A percentile compares a stretch with the other conserved stretches of the same genome.
Evolutionary conservation across 2,797 vertebrate species (phyloP).

Genomic region (Liasis olivaceus): DNA sequence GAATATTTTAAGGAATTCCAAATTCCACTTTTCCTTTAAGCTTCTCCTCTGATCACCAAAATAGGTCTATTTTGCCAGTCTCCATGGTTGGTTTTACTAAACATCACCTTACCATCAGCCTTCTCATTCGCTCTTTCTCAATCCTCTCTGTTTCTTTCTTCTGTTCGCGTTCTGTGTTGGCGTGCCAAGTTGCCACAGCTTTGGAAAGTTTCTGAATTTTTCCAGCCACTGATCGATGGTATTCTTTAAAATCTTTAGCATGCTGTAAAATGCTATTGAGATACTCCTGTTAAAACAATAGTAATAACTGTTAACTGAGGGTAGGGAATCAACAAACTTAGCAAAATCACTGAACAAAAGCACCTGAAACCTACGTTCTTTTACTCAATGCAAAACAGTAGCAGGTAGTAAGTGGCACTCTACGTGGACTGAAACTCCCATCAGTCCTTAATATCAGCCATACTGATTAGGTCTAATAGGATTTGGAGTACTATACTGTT

Average conservation of each 20-base stretch:
- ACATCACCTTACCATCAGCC: conserved; percentile 87
- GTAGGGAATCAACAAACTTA: neutral
- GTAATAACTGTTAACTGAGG: neutral
- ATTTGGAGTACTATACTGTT: neutral
- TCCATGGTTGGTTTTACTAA: neutral
- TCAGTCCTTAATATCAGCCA: neutral
- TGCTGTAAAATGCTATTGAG: conserved; percentile 98
- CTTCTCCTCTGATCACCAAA: neutral
- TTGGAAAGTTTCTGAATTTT: conserved; percentile 96
- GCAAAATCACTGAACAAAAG: neutral
- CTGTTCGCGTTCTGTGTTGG: conserved; percentile 96
- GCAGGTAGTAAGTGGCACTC: neutral
- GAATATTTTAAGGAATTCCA: neutral
- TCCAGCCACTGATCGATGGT: conserved; percentile 92
- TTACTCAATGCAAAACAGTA: neutral
- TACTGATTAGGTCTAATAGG: neutral
- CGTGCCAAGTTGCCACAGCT: conserved; percentile 94
- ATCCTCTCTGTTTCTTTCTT: conserved; percentile 97
- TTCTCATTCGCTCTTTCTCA: conserved; percentile 97
- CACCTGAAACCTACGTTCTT: neutral
- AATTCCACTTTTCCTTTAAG: neutral
- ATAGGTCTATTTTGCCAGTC: neutral
- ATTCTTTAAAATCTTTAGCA: conserved; percentile 98
- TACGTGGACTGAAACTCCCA: neutral
- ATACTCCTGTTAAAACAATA: conserved; percentile 84